Evolutionary conservation across 2,888 invertebrate genomes (phyloP).

Genomic region (Perizoma flavofasciatum): DNA sequence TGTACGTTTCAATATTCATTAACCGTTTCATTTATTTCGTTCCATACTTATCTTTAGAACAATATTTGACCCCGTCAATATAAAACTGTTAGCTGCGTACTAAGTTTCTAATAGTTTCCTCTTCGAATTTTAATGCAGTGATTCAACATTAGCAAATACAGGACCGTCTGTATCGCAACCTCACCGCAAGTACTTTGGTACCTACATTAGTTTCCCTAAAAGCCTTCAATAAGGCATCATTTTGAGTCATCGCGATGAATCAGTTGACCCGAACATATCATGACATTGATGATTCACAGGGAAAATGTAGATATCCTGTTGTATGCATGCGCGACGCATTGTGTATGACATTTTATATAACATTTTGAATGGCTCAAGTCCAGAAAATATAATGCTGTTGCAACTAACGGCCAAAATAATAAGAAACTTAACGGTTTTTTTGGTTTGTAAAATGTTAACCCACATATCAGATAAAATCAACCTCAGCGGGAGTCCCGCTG

Average conservation of each 20-base stretch:
- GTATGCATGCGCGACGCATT: slow-evolving; percentile 38
- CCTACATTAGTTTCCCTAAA: slow-evolving; percentile 27
- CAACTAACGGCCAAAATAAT: too few species aligned
- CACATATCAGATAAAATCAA: too few species aligned
- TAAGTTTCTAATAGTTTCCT: slow-evolving; percentile 30
- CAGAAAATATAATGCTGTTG: too few species aligned
- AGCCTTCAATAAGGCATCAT: slow-evolving; percentile 30
- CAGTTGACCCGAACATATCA: slow-evolving; percentile 30
- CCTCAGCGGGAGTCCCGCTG: too few species aligned
- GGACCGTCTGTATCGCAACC: slow-evolving; percentile 33
- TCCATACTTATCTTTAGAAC: not conserved
- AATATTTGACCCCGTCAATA: slow-evolving; percentile 16
- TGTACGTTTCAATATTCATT: too few species aligned
- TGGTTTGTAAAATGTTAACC: too few species aligned
- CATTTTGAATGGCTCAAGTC: slow-evolving; percentile 2
- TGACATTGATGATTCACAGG: slow-evolving; percentile 34
- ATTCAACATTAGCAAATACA: slow-evolving; percentile 50
- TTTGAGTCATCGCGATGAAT: slow-evolving; percentile 41
- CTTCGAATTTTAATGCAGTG: slow-evolving; percentile 29
- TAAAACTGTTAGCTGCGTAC: slow-evolving; percentile 3
- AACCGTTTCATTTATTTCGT: not conserved
- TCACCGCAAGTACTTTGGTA: slow-evolving; percentile 24
- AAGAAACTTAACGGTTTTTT: too few species aligned
- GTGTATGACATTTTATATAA: slow-evolving; percentile 13
- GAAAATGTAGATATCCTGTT: slow-evolving; percentile 16